These are phyloP conservation scores for Periparus ater DNA, from an alignment of 2,797 vertebrate species.

Conservation along the genomic window DNA sequence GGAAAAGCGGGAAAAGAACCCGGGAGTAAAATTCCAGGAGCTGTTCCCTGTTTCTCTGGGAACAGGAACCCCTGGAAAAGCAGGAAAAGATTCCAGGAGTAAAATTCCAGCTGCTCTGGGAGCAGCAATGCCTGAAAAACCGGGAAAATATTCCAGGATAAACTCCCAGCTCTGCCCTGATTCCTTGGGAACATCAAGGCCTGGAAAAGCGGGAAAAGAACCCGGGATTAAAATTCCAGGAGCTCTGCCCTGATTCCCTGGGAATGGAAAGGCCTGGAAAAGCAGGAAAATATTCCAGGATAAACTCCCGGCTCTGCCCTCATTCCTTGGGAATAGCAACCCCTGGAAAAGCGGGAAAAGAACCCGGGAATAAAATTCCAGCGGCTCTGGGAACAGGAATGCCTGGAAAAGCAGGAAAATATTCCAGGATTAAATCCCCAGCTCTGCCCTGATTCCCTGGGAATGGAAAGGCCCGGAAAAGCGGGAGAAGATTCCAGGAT, in stretches of 20 bases:
- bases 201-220: neutral
- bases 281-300: neutral
- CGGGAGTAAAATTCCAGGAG: too few relatives aligned
- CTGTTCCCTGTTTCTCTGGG: too few relatives aligned
- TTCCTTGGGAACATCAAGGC: rapidly evolving
- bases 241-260: too few relatives aligned
- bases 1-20: neutral
- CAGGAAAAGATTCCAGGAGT: too few relatives aligned
- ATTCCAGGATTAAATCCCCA: too few relatives aligned
- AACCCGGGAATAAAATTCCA: neutral
- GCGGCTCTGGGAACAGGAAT: neutral
- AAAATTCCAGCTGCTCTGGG: too few relatives aligned
- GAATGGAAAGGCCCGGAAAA: neutral
- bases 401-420: neutral
- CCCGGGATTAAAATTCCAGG: neutral
- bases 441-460: too few relatives aligned
- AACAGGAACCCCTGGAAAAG: too few relatives aligned
- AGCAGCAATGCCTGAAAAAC: neutral
- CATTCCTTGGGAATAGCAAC: neutral
- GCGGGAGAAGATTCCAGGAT: neutral
- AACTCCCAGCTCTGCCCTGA: neutral
- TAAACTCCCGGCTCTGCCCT: neutral
- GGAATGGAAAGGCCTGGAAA: neutral
- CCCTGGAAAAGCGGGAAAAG: neutral
- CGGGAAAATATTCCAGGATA: too few relatives aligned